A percentile compares a stretch with the other conserved stretches of the same genome.
Evolutionary conservation across 2,113 vertebrate genomes (phyloP).

Genomic region (Crypturellus undulatus): DNA sequence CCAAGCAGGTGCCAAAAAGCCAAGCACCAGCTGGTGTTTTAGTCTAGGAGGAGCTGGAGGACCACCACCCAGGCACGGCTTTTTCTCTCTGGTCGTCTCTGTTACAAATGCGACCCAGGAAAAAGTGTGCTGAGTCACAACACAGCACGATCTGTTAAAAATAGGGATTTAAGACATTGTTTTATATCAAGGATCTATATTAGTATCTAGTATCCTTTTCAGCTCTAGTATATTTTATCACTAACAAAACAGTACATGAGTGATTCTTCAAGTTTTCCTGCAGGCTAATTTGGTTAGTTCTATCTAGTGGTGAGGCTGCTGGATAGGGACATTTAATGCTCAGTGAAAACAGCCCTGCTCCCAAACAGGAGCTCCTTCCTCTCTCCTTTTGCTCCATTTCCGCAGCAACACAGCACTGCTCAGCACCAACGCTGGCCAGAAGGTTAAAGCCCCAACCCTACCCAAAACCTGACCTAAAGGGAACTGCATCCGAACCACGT

Average conservation of each 20-base stretch:
- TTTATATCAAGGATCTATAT: background rate
- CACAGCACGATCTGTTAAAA: background rate
- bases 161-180: background rate
- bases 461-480: background rate
- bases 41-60: slow-evolving; percentile 8
- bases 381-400: slow-evolving; percentile 20
- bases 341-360: background rate
- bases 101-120: background rate
- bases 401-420: slow-evolving; percentile 36
- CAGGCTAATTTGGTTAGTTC: background rate
- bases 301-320: background rate
- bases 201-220: background rate
- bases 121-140: background rate
- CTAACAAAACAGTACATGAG: slow-evolving; percentile 28
- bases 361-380: background rate
- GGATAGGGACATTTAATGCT: background rate
- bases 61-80: background rate
- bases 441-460: background rate
- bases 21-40: slow-evolving; percentile 78
- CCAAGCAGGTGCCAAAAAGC: slow-evolving; percentile 79
- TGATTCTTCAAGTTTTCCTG: background rate
- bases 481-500: background rate
- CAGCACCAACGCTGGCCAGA: background rate
- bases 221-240: slow-evolving; percentile 2
- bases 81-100: background rate